These are phyloP conservation scores for Acipenser ruthenus DNA, from an alignment of 2,797 vertebrate species.

Conservation along the genomic window DNA sequence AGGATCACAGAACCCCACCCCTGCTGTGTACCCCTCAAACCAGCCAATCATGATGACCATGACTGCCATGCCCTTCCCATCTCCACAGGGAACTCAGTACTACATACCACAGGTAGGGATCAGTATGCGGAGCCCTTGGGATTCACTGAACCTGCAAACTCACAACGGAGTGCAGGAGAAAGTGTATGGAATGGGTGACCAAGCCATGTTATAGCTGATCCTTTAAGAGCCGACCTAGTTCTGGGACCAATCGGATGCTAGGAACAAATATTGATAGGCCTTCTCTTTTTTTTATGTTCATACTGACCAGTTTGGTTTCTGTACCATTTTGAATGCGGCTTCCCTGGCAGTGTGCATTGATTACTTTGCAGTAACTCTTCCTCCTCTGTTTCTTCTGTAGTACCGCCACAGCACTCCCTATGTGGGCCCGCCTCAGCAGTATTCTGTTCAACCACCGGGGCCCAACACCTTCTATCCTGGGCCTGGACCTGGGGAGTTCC, in stretches of 20 bases:
- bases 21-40: slow-evolving; percentile 80
- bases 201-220: no score
- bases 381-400: slow-evolving; percentile 43
- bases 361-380: neutral
- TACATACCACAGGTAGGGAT: slow-evolving; percentile 86
- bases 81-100: slow-evolving; percentile 90
- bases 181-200: no score
- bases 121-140: no score
- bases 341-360: no score
- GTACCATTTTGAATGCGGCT: no score
- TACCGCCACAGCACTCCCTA: slow-evolving; percentile 91
- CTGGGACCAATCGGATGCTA: no score
- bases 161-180: no score
- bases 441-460: slow-evolving; percentile 83
- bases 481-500: slow-evolving; percentile 88
- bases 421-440: slow-evolving; percentile 88
- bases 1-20: slow-evolving; percentile 74
- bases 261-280: no score
- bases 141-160: no score
- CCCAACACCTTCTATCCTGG: slow-evolving; percentile 88
- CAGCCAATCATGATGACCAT: slow-evolving; percentile 98
- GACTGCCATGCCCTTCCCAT: slow-evolving; percentile 87
- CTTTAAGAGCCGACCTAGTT: no score
- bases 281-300: slow-evolving; percentile 26
- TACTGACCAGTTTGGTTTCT: slow-evolving; percentile 19